phyloP scores from a whole-genome alignment of 2,113 vertebrate species.

The Cettia cetti region DNA sequence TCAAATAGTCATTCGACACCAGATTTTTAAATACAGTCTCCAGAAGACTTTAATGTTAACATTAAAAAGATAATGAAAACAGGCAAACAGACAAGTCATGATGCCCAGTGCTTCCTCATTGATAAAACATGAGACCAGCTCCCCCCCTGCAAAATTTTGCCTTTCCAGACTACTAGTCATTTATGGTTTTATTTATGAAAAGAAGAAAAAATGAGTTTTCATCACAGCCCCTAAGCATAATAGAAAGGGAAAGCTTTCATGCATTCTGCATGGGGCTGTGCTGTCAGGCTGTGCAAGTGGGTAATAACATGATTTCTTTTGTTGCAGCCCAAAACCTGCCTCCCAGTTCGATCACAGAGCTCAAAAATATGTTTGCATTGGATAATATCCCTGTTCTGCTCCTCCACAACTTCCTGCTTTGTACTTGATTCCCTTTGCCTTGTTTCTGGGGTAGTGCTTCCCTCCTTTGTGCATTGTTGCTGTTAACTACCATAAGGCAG shows the following conservation, averaged over 20 bases:
- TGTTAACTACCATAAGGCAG: background rate
- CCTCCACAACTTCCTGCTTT: background rate
- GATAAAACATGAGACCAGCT: constrained; percentile 33
- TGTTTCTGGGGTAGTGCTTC: background rate
- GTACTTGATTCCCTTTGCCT: background rate
- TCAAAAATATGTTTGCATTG: constrained; percentile 4
- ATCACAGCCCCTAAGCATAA: constrained; percentile 15
- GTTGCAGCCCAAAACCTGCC: background rate
- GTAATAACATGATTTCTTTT: background rate
- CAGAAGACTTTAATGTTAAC: constrained; percentile 45
- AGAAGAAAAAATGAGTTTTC: constrained; percentile 24
- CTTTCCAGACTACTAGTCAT: constrained; percentile 24
- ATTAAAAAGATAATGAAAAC: constrained; percentile 51
- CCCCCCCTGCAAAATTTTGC: background rate
- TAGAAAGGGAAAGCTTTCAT: constrained; percentile 21
- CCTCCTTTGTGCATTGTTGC: background rate
- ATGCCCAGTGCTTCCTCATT: constrained; percentile 16
- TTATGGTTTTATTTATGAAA: constrained; percentile 54
- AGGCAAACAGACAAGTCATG: constrained; percentile 35
- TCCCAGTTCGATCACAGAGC: background rate
- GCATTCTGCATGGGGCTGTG: constrained; percentile 5
- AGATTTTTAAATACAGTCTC: background rate
- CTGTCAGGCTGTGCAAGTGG: background rate
- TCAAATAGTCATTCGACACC: background rate
- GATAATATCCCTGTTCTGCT: background rate